Evolutionary conservation across 2,888 invertebrate genomes (phyloP), one percentile per base, ranked within the genome.

Genomic region (Drosophila mimica): DNA sequence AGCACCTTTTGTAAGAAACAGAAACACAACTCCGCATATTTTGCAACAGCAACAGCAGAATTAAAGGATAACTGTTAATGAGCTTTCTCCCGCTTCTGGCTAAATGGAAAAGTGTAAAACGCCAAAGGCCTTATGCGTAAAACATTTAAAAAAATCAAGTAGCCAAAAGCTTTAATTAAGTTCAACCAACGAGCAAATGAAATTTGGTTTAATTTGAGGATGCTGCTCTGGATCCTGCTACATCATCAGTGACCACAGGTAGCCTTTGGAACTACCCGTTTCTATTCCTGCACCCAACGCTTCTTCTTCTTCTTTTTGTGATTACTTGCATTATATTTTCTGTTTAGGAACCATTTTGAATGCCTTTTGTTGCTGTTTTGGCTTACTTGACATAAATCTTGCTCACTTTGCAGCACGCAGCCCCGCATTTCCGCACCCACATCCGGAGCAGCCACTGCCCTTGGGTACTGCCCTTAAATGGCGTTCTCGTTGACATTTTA

Each of bases 401-500:
- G 85, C 76, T 87, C 88, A 82, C 69, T 85, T 89, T 89, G 70
- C 83, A 74, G 61, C 83, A 67, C 74, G 74, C 74, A 58, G 20
- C 2, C 25, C 17, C 33, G 2, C 38, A 11, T 13, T 5, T 13
- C 11, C 30, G 13, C 53, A 34, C 28, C 52, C 36, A n/a, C 17
- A 17, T n/a, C 20, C 43, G 30, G 31, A 25, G 8, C 46, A 46
- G 8, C 30, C 17, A 30, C 28, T n/a, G 36, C 38, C 30, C 20
- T 8, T 15, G 30, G 31, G 17, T 3, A 6, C 31, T 15, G 59
- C 49, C 66, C 74, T 61, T 82, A 79, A 87, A 89, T 89, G 78
- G 88, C 89, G 79, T 82, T 79, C 74, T 73, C 84, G 89, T 81
- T 85, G 85, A 85, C 85, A 89, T 85, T 83, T 89, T 87, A 87